Evolutionary conservation across 2,797 vertebrate genomes (phyloP).

Genomic region (Notolabrus celidotus): DNA sequence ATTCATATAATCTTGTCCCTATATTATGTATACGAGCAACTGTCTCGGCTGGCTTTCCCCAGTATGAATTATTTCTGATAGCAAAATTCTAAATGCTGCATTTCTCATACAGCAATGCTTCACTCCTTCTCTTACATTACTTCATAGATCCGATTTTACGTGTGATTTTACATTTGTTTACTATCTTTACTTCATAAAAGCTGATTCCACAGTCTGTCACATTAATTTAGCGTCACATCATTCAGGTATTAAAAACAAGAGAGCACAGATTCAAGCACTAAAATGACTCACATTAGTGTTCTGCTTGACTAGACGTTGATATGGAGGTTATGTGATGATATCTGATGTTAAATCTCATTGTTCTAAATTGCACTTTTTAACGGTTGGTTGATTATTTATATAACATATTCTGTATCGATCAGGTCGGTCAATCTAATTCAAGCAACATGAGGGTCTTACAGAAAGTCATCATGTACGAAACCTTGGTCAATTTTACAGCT

Average conservation of each 20-base stretch:
- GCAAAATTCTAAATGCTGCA: too few species aligned
- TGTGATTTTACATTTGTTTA: neutral
- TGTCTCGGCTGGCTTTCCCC: too few species aligned
- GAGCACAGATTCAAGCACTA: neutral
- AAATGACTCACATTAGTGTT: neutral
- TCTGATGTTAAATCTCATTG: constrained; percentile 6
- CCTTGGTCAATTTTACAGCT: constrained; percentile 38
- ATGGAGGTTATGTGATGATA: neutral
- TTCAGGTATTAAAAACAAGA: neutral
- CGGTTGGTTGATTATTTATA: constrained; percentile 21
- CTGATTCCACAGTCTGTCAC: constrained; percentile 9
- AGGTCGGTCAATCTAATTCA: constrained; percentile 5
- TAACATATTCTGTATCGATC: constrained; percentile 47
- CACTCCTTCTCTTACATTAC: too few species aligned
- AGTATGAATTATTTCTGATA: too few species aligned
- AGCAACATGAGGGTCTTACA: constrained; percentile 22
- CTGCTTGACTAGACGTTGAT: neutral
- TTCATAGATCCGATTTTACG: too few species aligned
- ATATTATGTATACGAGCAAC: too few species aligned
- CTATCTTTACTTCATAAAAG: neutral
- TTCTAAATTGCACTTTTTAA: constrained; percentile 11
- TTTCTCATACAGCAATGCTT: too few species aligned
- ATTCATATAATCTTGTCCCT: too few species aligned
- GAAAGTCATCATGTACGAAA: constrained; percentile 30
- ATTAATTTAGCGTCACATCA: neutral